Percentiles rank a stretch among this genome's conserved stretches.
These are phyloP conservation scores for Sphaeridia pumilis DNA, from an alignment of 2,888 invertebrate species.

Conservation along the genomic window DNA sequence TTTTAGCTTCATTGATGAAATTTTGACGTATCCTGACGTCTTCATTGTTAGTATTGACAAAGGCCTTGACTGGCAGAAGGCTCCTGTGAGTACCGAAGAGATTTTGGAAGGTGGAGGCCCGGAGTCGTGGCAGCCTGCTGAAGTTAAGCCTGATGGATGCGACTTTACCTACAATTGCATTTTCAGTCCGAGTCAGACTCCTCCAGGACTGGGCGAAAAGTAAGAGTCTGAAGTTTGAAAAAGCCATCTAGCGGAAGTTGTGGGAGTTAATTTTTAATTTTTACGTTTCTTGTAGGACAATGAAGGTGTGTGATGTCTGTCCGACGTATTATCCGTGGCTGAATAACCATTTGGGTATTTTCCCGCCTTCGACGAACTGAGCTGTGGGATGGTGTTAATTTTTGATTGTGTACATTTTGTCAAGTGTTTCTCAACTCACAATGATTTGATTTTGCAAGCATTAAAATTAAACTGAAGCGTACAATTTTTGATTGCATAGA, in stretches of 20 bases:
- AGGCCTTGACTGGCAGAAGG: constrained; percentile 49
- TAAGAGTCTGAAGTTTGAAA: not conserved
- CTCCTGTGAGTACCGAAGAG: constrained; percentile 41
- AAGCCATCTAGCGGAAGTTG: not conserved
- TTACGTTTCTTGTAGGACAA: constrained; percentile 40
- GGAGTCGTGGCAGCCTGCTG: not conserved
- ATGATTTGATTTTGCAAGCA: too few species aligned
- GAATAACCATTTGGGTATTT: constrained; percentile 46
- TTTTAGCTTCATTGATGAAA: constrained; percentile 45
- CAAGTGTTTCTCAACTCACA: too few species aligned
- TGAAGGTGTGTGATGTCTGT: constrained; percentile 45
- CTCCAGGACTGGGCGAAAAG: not conserved
- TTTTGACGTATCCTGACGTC: constrained; percentile 47
- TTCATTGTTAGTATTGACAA: constrained; percentile 47
- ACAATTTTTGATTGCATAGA: too few species aligned
- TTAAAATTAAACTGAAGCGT: too few species aligned
- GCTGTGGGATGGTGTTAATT: too few species aligned
- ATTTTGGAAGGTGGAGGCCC: not conserved
- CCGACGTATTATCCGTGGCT: constrained; percentile 49
- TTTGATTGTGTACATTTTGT: too few species aligned
- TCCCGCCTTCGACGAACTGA: too few species aligned
- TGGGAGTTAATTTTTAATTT: not conserved
- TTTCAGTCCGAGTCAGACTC: not conserved
- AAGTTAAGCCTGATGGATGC: not conserved
- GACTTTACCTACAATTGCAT: not conserved